phyloP scores from a whole-genome alignment of 2,113 vertebrate genomes.

The Albula goreensis region DNA sequence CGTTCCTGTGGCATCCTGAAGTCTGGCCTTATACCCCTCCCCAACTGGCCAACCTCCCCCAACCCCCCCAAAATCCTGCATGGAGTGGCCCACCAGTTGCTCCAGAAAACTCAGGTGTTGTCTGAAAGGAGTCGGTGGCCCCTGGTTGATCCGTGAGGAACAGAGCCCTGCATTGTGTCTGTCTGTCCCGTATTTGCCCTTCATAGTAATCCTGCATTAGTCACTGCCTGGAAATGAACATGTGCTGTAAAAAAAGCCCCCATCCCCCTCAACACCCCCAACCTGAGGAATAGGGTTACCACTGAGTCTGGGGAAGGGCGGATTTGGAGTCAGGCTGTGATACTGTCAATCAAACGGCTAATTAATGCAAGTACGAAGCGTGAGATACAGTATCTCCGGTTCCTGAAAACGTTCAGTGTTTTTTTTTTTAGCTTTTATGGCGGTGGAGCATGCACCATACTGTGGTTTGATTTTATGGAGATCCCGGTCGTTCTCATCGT shows the following conservation, averaged over 20 bases:
- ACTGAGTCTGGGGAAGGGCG: neutral
- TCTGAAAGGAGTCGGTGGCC: neutral
- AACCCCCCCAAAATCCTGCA: conserved; percentile 12
- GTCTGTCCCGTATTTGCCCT: neutral
- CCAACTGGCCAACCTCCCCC: neutral
- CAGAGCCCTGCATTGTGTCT: conserved; percentile 28
- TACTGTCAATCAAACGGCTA: neutral
- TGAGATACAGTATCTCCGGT: neutral
- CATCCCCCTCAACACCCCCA: neutral
- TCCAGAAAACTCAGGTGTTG: conserved; percentile 37
- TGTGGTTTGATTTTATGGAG: neutral
- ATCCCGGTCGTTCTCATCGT: neutral
- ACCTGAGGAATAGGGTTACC: conserved; percentile 1
- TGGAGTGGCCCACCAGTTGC: neutral
- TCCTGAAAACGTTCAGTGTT: neutral
- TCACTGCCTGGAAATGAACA: conserved; percentile 35
- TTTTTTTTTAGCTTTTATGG: neutral
- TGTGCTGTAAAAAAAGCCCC: conserved; percentile 10
- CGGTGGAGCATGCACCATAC: neutral
- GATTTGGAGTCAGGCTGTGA: neutral
- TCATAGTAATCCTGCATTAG: conserved; percentile 31
- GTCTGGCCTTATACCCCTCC: neutral
- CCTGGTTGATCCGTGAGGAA: conserved; percentile 13
- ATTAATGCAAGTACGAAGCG: neutral
- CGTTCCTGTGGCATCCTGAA: conserved; percentile 7